Evolutionary conservation across 2,797 vertebrate genomes (phyloP), one percentile per base, ranked within the genome.

Genomic region (Leuciscus waleckii): DNA sequence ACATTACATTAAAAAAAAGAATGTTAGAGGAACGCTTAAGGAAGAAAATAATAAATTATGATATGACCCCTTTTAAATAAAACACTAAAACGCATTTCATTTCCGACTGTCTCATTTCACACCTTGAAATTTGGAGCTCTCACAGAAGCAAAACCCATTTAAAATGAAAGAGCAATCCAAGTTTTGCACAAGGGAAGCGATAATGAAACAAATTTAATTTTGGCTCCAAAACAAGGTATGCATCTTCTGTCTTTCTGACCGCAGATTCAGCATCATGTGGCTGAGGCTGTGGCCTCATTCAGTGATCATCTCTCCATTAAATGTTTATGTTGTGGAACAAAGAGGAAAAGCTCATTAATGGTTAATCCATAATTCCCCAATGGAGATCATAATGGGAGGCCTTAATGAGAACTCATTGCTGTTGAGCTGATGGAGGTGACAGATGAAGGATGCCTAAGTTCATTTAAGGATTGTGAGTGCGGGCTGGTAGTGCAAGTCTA

Each of bases 331-430:
- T 67, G 80, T 69, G 77, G 83, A 87, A 79, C 78, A 87, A 86
- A 86, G 51, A 88, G 71, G 83, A 84, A 89, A 87, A 85, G 84
- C 87, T 84, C 86, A 85, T 91, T 90, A 91, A 86, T 32, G 71
- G 84, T 88, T 89, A 90, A 91, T 85, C 19, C 83, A 86, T 82
- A 82, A 85, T 81, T 89, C 86, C 76, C 89, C 91, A 91, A 93
- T 78, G 85, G 88, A 87, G 87, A 89, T 91, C 85, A 89, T 65
- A 84, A 90, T 85, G 87, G 80, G 90, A 90, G 87, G 88, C 11
- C 32, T 92, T 90, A 86, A 90, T 89, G 37, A 88, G 78, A 92
- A 83, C 87, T 85, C 71, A 78, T 75, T 43, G 51, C 79, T 54
- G 81, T 41, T 41, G 54, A 76, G 68, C 61, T 73, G 58, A 80